Conservation (phyloP, 2,888 invertebrate species). For the Agrochola circellaris region DNA sequence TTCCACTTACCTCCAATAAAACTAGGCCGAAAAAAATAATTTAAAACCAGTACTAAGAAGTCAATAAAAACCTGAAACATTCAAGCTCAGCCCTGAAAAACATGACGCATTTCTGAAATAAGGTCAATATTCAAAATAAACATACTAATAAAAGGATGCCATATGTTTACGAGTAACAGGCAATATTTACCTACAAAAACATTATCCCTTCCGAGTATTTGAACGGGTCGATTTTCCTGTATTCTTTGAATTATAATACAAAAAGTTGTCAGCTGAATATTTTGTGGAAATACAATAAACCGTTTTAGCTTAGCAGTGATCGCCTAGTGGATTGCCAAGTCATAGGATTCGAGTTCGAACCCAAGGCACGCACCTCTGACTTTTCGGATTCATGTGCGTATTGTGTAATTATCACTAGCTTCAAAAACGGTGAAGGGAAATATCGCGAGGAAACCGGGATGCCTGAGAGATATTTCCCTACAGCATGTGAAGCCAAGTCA, state of each 20-base stretch:
- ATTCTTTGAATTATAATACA: background rate
- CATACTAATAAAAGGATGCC: background rate
- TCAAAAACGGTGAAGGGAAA: too few relatives aligned
- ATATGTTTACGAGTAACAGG: background rate
- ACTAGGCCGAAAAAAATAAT: background rate
- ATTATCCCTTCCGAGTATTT: slow-evolving; percentile 16
- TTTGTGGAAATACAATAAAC: background rate
- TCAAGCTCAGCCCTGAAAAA: slow-evolving; percentile 17
- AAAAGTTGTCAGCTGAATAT: background rate
- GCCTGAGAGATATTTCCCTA: too few relatives aligned
- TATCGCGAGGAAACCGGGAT: too few relatives aligned
- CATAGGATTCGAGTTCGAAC: too few relatives aligned
- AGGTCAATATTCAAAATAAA: slow-evolving; percentile 38
- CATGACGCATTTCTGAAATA: slow-evolving; percentile 39
- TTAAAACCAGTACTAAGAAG: background rate
- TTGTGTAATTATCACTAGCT: too few relatives aligned
- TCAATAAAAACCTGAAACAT: slow-evolving; percentile 17
- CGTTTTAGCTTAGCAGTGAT: background rate
- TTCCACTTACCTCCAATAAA: background rate
- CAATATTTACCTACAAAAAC: slow-evolving; percentile 29
- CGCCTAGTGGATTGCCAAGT: too few relatives aligned
- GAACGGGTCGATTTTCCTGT: slow-evolving; percentile 18
- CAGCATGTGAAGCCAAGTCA: too few relatives aligned
- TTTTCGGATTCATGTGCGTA: too few relatives aligned
- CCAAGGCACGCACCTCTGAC: too few relatives aligned